Evolutionary conservation across 2,113 vertebrate genomes (phyloP).

Genomic region (Melanostigma gelatinosum): DNA sequence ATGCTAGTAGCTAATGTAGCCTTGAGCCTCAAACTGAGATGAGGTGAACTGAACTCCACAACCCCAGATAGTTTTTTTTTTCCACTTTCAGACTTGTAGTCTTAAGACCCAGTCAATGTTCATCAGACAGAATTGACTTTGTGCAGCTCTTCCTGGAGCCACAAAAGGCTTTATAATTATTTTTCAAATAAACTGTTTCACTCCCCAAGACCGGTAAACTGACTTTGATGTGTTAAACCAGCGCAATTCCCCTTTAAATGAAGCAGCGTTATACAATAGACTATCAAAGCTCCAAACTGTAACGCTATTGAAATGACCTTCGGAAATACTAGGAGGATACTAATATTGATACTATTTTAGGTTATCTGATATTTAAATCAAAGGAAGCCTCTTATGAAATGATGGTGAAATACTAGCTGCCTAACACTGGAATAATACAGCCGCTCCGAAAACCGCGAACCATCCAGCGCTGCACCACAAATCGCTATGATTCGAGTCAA

Average conservation of each 20-base stretch:
- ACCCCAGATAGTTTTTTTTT: neutral
- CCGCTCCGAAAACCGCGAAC: constrained; percentile 62
- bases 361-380: constrained; percentile 61
- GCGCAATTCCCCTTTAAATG: neutral
- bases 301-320: constrained; percentile 44
- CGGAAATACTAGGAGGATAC: constrained; percentile 25
- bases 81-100: neutral
- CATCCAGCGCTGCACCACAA: constrained; percentile 60
- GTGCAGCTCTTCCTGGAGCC: neutral
- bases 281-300: constrained; percentile 22
- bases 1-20: neutral
- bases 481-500: constrained; percentile 68
- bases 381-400: constrained; percentile 72
- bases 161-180: neutral
- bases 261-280: neutral
- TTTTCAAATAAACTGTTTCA: neutral
- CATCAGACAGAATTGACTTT: neutral
- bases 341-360: constrained; percentile 53
- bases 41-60: constrained; percentile 2
- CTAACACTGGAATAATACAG: constrained; percentile 74
- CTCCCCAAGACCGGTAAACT: neutral
- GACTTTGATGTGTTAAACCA: constrained; percentile 4
- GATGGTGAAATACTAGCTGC: constrained; percentile 69
- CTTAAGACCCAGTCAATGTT: neutral
- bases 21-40: neutral